phyloP scores from a whole-genome alignment of 2,888 invertebrate genomes.

The Nymphalis c-album region DNA sequence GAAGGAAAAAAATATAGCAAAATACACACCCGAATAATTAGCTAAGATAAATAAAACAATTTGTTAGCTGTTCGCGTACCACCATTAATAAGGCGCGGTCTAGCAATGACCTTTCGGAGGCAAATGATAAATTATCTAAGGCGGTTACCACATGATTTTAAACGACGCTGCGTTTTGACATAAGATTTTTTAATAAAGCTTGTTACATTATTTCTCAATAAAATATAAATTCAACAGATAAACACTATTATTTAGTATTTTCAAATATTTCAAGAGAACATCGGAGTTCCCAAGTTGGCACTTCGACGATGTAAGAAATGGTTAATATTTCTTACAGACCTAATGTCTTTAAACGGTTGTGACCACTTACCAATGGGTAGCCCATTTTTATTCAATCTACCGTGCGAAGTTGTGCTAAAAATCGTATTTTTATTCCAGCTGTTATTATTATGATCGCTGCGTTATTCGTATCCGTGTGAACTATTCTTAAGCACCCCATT shows the following conservation, averaged over 20 bases:
- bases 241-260: too few relatives aligned
- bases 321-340: too few relatives aligned
- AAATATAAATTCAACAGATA: too few relatives aligned
- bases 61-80: conserved; percentile 25
- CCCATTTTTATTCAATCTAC: too few relatives aligned
- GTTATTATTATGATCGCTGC: neutral
- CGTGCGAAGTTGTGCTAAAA: too few relatives aligned
- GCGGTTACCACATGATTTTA: conserved; percentile 15
- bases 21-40: conserved; percentile 22
- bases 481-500: neutral
- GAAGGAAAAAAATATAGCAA: conserved; percentile 3
- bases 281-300: too few relatives aligned
- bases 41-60: conserved; percentile 30
- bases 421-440: too few relatives aligned
- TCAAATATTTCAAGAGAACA: too few relatives aligned
- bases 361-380: too few relatives aligned
- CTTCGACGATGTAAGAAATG: too few relatives aligned
- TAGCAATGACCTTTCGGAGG: conserved; percentile 29
- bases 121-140: conserved; percentile 33
- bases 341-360: too few relatives aligned
- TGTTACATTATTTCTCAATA: too few relatives aligned
- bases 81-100: conserved; percentile 34
- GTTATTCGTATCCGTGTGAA: neutral
- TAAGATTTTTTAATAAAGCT: neutral
- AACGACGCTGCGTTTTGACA: neutral